Evolutionary conservation across 2,797 vertebrate species (phyloP).

Genomic region (Fratercula arctica): DNA sequence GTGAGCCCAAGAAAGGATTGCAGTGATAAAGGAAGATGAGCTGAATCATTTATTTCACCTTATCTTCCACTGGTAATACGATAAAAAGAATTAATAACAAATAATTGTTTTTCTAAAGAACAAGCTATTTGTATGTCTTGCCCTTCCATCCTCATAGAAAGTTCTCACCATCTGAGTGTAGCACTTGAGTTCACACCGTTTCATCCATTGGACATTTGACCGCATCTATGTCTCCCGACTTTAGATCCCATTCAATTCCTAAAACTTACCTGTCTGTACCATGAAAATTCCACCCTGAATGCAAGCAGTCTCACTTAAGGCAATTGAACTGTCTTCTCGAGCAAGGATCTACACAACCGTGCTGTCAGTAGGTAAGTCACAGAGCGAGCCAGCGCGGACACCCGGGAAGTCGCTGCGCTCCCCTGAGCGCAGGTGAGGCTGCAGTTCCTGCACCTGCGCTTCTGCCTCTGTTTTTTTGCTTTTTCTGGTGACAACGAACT

Average conservation of each 20-base stretch:
- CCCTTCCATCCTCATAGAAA: not conserved
- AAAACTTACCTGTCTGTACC: not conserved
- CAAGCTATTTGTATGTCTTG: not conserved
- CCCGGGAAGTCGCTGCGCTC: not conserved
- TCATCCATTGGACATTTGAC: not conserved
- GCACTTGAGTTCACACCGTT: not conserved
- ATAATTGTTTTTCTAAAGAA: not conserved
- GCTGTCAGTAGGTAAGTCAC: not conserved
- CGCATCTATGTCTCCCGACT: accelerated
- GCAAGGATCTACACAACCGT: not conserved
- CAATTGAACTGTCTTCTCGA: not conserved
- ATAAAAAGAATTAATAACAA: not conserved
- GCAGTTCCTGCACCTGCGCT: not conserved
- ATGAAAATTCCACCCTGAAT: not conserved
- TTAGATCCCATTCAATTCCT: not conserved
- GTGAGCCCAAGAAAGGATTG: not conserved
- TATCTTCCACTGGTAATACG: not conserved
- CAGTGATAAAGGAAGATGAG: not conserved
- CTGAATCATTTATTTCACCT: not conserved
- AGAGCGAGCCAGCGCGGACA: accelerated
- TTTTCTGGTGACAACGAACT: not conserved
- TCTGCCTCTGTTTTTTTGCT: not conserved
- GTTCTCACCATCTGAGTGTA: not conserved
- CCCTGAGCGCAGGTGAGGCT: not conserved
- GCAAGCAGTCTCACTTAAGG: not conserved